Evolutionary conservation across 2,113 vertebrate genomes (phyloP), one percentile per base, ranked within the genome.

Genomic region (Tragelaphus imberbis): DNA sequence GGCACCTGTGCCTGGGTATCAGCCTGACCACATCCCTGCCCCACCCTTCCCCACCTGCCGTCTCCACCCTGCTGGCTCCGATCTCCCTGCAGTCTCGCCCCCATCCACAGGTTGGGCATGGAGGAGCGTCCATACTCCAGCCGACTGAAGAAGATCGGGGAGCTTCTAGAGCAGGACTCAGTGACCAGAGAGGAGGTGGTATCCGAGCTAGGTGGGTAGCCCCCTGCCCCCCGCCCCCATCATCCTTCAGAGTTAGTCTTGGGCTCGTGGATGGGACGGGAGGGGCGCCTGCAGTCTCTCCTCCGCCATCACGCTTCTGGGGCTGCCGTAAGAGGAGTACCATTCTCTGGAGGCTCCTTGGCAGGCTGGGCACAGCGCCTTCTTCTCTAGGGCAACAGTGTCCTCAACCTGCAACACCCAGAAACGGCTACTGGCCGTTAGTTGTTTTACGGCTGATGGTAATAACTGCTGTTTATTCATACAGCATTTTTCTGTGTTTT

Each of bases 101-200:
- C 95, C 23, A 9, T 44, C 94, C 44, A 19, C 98, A 99, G 99
- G 96, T 97, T 99, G 82, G 99, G 99, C 82, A 99, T 99, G 98
- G 99, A 99, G 87, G 99, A 99, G 77, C 99, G 99, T 47, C 99
- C 99, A 0, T 99, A 99, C 98, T 99, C 99, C 88, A 99, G 99
- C 91, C 99, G 99, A 59, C 98, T 99, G 7, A 99, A 99, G 98
- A 99, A 99, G 98, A 99, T 99, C 30, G 99, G 99, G 98, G 99
- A 99, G 77, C 99, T 99, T 97, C 98, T 99, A 96, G 99, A 99
- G 96, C 98, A 99, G 96, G 99, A 98, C 95, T 98, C 98, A 0
- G 99, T 99, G 98, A 99, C 99, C 98, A 99, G 99, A 93, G 99
- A 99, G 90, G 99, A 99, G 87, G 99, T 99, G 79, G 99, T 99